These are phyloP conservation scores for Eubucco bourcierii DNA, from an alignment of 2,113 vertebrate genomes.

Conservation along the genomic window DNA sequence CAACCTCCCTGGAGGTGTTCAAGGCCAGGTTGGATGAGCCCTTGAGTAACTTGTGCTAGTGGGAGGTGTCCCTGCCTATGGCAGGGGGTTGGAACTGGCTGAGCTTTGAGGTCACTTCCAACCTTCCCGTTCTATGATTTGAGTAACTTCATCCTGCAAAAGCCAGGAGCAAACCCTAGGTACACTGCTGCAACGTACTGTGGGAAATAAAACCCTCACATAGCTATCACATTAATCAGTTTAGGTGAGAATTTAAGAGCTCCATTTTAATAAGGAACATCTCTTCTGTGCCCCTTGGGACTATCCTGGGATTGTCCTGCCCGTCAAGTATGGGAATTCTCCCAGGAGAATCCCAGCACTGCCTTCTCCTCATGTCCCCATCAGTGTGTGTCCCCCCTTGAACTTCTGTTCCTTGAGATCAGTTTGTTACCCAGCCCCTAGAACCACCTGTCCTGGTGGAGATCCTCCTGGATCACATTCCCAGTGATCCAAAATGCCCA, in stretches of 20 bases:
- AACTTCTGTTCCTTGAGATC: rapidly evolving
- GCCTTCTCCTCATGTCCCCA: neutral
- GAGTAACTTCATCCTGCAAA: neutral
- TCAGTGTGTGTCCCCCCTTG: too few species aligned
- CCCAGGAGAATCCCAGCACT: neutral
- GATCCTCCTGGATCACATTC: too few species aligned
- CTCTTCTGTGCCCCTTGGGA: neutral
- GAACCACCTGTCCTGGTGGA: neutral
- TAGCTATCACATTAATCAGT: neutral
- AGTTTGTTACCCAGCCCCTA: neutral
- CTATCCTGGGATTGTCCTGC: neutral
- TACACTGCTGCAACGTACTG: too few species aligned
- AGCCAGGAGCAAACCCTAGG: neutral
- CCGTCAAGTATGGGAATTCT: neutral
- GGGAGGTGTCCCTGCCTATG: too few species aligned
- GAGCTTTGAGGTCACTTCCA: too few species aligned
- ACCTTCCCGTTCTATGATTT: neutral
- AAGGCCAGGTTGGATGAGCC: too few species aligned
- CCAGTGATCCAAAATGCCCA: neutral
- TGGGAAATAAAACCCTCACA: neutral
- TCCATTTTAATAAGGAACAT: neutral
- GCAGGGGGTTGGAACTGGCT: too few species aligned
- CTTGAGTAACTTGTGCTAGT: too few species aligned
- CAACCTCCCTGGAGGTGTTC: too few species aligned
- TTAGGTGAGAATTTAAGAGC: neutral